phyloP scores from a whole-genome alignment of 1,140 invertebrate species.

The Diorhabda elongata region DNA sequence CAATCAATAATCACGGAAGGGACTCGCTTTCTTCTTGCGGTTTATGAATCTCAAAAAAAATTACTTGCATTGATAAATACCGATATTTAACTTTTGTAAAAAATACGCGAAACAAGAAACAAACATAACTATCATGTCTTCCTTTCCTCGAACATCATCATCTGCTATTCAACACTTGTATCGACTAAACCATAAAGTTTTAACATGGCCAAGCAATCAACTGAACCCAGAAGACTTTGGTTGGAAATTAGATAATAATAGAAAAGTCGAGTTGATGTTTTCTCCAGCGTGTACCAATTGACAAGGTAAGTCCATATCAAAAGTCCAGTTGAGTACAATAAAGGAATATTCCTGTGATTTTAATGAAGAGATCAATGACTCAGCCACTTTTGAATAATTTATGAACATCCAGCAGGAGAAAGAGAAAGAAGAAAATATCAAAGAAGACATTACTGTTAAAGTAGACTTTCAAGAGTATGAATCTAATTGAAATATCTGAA shows the following conservation, averaged over 20 bases:
- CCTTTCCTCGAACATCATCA: no score
- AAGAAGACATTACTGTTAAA: neutral
- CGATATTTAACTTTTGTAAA: no score
- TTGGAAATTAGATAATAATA: neutral
- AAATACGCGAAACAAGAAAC: no score
- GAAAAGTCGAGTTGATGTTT: neutral
- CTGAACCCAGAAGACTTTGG: neutral
- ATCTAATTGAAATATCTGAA: neutral
- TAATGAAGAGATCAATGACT: neutral
- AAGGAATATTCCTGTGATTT: neutral
- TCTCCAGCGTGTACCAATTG: neutral
- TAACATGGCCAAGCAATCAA: neutral
- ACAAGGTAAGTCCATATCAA: neutral
- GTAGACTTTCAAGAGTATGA: neutral
- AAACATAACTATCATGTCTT: no score
- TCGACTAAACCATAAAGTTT: neutral
- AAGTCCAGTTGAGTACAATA: neutral
- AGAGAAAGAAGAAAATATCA: neutral
- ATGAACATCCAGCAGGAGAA: neutral
- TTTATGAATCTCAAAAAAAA: no score
- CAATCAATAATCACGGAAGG: no score
- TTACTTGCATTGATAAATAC: no score
- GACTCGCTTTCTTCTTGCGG: no score
- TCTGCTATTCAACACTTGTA: neutral
- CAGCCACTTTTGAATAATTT: neutral